Percentiles rank a stretch among this genome's conserved stretches.
Evolutionary conservation across 1,140 invertebrate genomes (phyloP).

Genomic region (Planococcus citri): DNA sequence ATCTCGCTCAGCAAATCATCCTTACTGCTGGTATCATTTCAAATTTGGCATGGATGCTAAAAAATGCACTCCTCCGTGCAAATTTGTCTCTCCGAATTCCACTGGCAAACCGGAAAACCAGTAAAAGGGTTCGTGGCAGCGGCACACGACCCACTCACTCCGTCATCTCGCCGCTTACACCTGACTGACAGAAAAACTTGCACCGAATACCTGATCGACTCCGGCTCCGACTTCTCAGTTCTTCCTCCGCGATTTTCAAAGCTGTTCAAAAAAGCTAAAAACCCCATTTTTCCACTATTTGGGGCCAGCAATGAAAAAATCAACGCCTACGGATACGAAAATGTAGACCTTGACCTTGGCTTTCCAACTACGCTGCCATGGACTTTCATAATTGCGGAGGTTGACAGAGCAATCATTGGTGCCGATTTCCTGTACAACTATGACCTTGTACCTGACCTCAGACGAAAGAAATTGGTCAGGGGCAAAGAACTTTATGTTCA

Average conservation of each 20-base stretch:
- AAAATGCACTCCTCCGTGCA: not conserved
- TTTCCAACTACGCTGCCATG: not conserved
- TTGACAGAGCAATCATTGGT: not conserved
- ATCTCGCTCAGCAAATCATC: not conserved
- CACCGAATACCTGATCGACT: not conserved
- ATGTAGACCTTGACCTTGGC: not conserved
- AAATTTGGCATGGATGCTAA: not conserved
- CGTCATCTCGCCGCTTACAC: not conserved
- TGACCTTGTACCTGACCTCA: constrained; percentile 10
- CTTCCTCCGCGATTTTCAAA: too few species aligned
- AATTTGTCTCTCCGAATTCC: not conserved
- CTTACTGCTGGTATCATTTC: not conserved
- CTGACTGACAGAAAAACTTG: not conserved
- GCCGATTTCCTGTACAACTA: constrained; percentile 19
- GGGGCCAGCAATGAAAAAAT: constrained; percentile 11
- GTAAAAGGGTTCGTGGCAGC: not conserved
- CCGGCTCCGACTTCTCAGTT: constrained; percentile 9
- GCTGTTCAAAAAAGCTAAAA: not conserved
- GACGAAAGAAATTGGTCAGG: constrained; percentile 9
- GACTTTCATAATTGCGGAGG: constrained; percentile 12
- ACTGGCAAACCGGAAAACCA: not conserved
- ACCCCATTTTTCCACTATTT: not conserved
- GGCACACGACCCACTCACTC: not conserved
- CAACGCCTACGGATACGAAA: constrained; percentile 4
- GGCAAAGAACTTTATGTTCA: not conserved